Evolutionary conservation across 2,113 vertebrate species (phyloP).

Genomic region (Hypomesus transpacificus): DNA sequence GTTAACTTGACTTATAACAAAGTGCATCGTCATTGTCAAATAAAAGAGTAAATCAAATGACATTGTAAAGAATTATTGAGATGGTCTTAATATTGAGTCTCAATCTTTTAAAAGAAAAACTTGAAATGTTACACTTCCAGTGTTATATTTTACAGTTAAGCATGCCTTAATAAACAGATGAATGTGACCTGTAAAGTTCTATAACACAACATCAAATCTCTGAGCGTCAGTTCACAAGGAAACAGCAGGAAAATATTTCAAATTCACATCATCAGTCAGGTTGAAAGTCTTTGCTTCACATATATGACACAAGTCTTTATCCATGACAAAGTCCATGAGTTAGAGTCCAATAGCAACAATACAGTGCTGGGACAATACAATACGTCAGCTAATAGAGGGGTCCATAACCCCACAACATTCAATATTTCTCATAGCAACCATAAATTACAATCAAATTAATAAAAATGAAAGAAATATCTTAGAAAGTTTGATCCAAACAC

Average conservation of each 20-base stretch:
- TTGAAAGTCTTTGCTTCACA: slow-evolving; percentile 40
- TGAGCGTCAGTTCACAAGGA: neutral
- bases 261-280: slow-evolving; percentile 72
- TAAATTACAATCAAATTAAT: slow-evolving; percentile 54
- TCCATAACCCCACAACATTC: slow-evolving; percentile 52
- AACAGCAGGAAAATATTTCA: neutral
- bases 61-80: slow-evolving; percentile 1
- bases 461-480: slow-evolving; percentile 67
- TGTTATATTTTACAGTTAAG: too few species aligned
- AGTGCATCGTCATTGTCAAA: slow-evolving; percentile 65
- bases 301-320: slow-evolving; percentile 51
- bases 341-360: slow-evolving; percentile 51
- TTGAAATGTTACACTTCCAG: neutral
- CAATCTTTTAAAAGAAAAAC: neutral
- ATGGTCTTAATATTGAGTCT: too few species aligned
- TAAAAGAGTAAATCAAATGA: slow-evolving; percentile 18
- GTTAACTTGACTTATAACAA: slow-evolving; percentile 53
- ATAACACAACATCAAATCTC: too few species aligned
- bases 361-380: slow-evolving; percentile 45
- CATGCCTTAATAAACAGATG: too few species aligned
- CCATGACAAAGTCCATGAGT: slow-evolving; percentile 46
- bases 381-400: slow-evolving; percentile 55
- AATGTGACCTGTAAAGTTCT: too few species aligned
- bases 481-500: slow-evolving; percentile 58
- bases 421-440: slow-evolving; percentile 47